These are phyloP conservation scores for Tribolium madens DNA, from an alignment of 1,140 invertebrate species.

Conservation along the genomic window DNA sequence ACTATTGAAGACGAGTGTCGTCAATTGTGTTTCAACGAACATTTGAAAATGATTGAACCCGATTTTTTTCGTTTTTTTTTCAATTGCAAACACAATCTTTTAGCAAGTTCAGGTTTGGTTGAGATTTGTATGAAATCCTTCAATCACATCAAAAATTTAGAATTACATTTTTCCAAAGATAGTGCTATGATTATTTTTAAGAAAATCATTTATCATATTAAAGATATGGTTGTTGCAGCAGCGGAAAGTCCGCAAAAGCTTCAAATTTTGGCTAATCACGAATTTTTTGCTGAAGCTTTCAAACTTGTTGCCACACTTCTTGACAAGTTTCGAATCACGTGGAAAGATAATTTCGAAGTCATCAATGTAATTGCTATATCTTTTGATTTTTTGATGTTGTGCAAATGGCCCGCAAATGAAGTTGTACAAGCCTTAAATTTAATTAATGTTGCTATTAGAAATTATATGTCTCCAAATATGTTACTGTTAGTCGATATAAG, in stretches of 20 bases:
- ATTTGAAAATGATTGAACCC: background rate
- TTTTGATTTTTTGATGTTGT: slow-evolving; percentile 63
- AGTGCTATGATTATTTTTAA: background rate
- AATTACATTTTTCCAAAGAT: background rate
- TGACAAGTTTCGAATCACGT: slow-evolving; percentile 76
- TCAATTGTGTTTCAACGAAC: background rate
- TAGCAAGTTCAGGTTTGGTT: background rate
- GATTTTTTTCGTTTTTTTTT: background rate
- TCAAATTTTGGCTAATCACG: background rate
- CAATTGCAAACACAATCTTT: background rate
- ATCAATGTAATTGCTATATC: slow-evolving; percentile 67
- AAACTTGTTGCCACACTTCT: slow-evolving; percentile 73
- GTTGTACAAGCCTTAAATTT: slow-evolving; percentile 37
- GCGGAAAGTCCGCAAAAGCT: background rate
- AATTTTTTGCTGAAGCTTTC: slow-evolving; percentile 70
- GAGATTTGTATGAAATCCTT: background rate
- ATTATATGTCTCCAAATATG: background rate
- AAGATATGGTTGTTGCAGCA: background rate
- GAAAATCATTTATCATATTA: background rate
- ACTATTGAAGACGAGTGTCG: background rate
- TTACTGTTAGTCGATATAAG: background rate
- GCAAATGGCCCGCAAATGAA: slow-evolving; percentile 63
- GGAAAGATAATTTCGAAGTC: slow-evolving; percentile 77
- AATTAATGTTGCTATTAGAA: slow-evolving; percentile 1
- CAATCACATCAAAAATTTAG: background rate